These are phyloP conservation scores for Lasioglossum oenotherae DNA, from an alignment of 2,888 invertebrate genomes.

Conservation along the genomic window DNA sequence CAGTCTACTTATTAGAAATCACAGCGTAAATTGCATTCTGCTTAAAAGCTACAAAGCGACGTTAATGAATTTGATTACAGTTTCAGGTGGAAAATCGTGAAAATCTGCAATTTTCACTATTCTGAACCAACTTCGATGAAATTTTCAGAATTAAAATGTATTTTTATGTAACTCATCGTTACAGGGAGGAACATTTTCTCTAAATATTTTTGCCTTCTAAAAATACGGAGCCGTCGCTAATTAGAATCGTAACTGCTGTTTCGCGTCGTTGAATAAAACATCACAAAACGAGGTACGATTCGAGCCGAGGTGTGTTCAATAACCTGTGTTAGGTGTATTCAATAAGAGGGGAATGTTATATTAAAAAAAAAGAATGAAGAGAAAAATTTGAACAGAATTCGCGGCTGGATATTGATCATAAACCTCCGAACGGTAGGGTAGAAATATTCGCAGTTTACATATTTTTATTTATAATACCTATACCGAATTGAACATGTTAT, in stretches of 20 bases:
- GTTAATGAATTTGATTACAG: too few relatives aligned
- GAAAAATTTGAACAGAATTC: background rate
- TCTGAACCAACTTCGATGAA: too few relatives aligned
- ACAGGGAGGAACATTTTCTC: background rate
- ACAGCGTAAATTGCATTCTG: too few relatives aligned
- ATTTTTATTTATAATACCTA: background rate
- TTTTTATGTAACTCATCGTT: too few relatives aligned
- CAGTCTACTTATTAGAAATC: too few relatives aligned
- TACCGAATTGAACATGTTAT: background rate
- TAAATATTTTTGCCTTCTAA: background rate
- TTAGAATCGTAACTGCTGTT: background rate
- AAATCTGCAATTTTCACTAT: too few relatives aligned
- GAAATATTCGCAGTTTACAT: background rate
- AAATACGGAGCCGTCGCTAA: background rate
- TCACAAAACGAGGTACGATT: background rate
- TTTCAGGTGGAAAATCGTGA: too few relatives aligned
- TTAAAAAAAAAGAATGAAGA: background rate
- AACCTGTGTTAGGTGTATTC: background rate
- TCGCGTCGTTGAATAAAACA: background rate
- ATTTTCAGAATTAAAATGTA: too few relatives aligned
- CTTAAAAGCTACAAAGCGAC: too few relatives aligned
- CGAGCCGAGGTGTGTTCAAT: background rate
- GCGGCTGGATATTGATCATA: background rate
- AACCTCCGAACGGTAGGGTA: background rate
- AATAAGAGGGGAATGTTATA: background rate